These are phyloP conservation scores for Zeugodacus cucurbitae DNA, from an alignment of 1,140 invertebrate species.

Conservation along the genomic window DNA sequence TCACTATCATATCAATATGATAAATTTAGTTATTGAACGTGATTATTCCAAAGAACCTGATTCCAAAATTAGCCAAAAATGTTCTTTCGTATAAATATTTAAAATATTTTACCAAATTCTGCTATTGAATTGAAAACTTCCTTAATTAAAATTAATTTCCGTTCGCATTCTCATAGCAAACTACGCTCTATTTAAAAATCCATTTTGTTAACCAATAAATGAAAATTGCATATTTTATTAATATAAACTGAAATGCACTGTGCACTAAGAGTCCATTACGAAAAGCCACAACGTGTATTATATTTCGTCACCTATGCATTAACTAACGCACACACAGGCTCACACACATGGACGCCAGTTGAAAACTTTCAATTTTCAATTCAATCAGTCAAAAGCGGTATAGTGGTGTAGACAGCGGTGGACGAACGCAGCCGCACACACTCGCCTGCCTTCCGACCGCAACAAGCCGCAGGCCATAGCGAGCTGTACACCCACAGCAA, in stretches of 20 bases:
- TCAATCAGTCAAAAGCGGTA: slow-evolving; percentile 32
- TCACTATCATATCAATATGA: too few relatives aligned
- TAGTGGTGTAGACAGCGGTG: slow-evolving; percentile 5
- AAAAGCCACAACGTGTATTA: slow-evolving; percentile 17
- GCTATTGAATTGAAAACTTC: too few relatives aligned
- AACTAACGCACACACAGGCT: neutral
- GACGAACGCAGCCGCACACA: neutral
- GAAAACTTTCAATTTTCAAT: slow-evolving; percentile 22
- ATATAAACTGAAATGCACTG: neutral
- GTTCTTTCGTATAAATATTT: too few relatives aligned
- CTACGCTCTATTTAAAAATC: neutral
- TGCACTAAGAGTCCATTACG: neutral
- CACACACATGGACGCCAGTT: neutral
- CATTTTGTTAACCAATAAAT: neutral
- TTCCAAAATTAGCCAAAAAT: too few relatives aligned
- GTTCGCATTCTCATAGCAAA: too few relatives aligned
- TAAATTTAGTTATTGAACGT: too few relatives aligned
- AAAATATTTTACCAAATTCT: too few relatives aligned
- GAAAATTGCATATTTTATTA: neutral
- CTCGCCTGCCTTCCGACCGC: neutral
- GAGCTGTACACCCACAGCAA: neutral
- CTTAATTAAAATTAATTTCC: too few relatives aligned
- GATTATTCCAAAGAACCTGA: too few relatives aligned
- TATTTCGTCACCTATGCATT: neutral
- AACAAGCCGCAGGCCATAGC: neutral